Percentiles rank a stretch among this genome's conserved stretches.
Conservation (phyloP, 2,797 vertebrate species). For the Ciconia nigra region DNA sequence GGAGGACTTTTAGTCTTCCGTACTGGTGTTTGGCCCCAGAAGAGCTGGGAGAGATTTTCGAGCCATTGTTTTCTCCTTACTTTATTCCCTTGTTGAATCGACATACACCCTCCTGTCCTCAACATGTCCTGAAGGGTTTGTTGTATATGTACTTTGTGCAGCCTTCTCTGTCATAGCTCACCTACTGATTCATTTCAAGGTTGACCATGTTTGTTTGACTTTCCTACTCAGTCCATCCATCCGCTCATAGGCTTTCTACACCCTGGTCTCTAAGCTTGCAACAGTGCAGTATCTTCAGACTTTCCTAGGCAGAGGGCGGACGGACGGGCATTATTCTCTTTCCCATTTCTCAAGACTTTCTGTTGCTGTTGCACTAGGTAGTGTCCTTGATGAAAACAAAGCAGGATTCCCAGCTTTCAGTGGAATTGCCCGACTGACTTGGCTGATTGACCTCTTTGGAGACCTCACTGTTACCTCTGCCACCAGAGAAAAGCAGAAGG, state of each 20-base stretch:
- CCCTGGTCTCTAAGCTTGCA: background rate
- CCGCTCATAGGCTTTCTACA: background rate
- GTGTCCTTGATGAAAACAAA: conserved; percentile 76
- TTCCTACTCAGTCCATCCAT: background rate
- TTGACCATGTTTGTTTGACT: background rate
- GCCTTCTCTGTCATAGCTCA: background rate
- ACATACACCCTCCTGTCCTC: background rate
- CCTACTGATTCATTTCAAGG: background rate
- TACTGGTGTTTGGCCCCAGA: background rate
- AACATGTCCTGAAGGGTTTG: background rate
- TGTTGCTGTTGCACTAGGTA: conserved; percentile 73
- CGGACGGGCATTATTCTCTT: background rate
- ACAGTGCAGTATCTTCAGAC: background rate
- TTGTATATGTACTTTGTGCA: background rate
- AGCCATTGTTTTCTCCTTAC: background rate
- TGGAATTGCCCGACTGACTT: conserved; percentile 88
- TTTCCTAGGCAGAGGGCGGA: background rate
- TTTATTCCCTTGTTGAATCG: background rate
- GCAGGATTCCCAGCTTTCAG: conserved; percentile 88
- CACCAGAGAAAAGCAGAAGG: conserved; percentile 75
- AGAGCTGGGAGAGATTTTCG: background rate
- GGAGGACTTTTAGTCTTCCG: background rate
- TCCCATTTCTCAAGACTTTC: background rate
- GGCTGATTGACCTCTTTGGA: conserved; percentile 93
- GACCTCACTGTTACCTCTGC: conserved; percentile 83